Conservation (phyloP, 1,140 invertebrate genomes). For the Brachionus plicatilis region DNA sequence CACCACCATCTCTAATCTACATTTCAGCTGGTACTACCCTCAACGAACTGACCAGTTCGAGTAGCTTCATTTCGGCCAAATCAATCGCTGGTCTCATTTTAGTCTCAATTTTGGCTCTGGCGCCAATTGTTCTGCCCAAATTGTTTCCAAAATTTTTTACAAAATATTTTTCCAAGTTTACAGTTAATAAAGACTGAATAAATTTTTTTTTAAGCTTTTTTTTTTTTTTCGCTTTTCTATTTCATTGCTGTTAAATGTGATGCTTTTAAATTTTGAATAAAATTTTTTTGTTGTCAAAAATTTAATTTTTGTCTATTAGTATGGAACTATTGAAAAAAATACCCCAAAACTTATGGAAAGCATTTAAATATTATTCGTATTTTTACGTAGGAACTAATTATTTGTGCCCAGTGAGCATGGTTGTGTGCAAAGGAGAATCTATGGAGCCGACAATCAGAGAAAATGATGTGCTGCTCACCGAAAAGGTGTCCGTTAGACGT, state of each 20-base stretch:
- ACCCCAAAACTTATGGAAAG: not conserved
- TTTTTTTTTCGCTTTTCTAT: not conserved
- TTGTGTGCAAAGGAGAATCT: slow-evolving; percentile 20
- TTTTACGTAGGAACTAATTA: slow-evolving; percentile 25
- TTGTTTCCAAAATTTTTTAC: slow-evolving; percentile 58
- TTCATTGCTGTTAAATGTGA: slow-evolving; percentile 24
- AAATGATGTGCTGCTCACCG: slow-evolving; percentile 24
- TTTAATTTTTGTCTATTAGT: not conserved
- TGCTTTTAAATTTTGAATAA: slow-evolving; percentile 2
- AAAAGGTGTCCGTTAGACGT: slow-evolving; percentile 38
- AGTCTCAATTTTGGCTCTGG: slow-evolving; percentile 74
- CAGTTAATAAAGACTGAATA: not conserved
- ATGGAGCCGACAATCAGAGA: slow-evolving; percentile 15
- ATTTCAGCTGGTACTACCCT: slow-evolving; percentile 95
- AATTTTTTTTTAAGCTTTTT: not conserved
- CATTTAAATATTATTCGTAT: slow-evolving; percentile 31
- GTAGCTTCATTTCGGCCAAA: slow-evolving; percentile 79
- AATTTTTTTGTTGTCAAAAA: not conserved
- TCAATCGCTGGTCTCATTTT: slow-evolving; percentile 71
- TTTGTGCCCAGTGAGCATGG: not conserved
- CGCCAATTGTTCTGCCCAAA: slow-evolving; percentile 85
- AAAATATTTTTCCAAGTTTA: not conserved
- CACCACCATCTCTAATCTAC: slow-evolving; percentile 90
- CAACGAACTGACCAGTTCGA: slow-evolving; percentile 80
- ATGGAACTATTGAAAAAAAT: slow-evolving; percentile 19